These are phyloP conservation scores for Nicator chloris DNA, from an alignment of 2,113 vertebrate species.

Conservation along the genomic window DNA sequence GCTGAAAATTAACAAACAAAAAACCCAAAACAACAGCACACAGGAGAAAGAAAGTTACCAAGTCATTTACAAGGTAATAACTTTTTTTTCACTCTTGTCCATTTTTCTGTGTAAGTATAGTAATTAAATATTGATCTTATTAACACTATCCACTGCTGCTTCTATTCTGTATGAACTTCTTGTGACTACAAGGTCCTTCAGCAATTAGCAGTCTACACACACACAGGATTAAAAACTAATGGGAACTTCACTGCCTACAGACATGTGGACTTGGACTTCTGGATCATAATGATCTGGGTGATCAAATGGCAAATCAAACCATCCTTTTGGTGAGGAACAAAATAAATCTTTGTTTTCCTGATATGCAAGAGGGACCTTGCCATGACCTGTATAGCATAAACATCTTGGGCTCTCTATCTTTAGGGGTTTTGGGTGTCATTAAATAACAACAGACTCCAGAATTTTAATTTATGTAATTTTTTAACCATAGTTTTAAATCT, in stretches of 20 bases:
- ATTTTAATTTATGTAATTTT: not conserved
- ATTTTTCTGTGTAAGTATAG: not conserved
- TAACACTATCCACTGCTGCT: not conserved
- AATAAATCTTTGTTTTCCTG: not conserved
- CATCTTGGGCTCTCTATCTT: not conserved
- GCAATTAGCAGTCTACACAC: no score
- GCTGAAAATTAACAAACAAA: not conserved
- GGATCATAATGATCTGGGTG: not conserved
- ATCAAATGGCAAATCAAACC: not conserved
- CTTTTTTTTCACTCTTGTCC: not conserved
- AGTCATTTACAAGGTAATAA: not conserved
- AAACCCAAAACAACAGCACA: not conserved
- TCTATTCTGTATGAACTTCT: not conserved
- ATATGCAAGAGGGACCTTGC: not conserved
- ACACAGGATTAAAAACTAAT: not conserved
- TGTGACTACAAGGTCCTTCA: not conserved
- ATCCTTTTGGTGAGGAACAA: not conserved
- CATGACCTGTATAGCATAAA: not conserved
- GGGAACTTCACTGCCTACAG: not conserved
- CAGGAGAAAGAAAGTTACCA: not conserved
- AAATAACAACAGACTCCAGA: not conserved
- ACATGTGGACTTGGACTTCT: not conserved
- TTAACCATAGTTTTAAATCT: not conserved
- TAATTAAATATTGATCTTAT: not conserved
- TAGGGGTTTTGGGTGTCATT: not conserved